A percentile compares a stretch with the other conserved stretches of the same genome.
Conservation (phyloP, 2,113 vertebrate species). For the Camelus dromedarius region DNA sequence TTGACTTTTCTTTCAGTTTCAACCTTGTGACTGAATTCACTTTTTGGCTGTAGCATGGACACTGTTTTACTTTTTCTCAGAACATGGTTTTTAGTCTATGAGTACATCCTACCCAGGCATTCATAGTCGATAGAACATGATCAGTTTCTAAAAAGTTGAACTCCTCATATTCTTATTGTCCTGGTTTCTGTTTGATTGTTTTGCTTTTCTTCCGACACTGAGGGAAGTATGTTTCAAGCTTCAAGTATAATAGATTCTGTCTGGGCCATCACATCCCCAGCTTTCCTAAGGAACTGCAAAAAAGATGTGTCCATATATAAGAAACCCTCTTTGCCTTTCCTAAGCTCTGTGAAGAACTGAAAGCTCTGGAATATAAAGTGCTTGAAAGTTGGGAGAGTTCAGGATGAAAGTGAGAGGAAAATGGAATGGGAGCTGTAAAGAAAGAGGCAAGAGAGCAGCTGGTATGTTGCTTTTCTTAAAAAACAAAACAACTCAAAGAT, state of each 20-base stretch:
- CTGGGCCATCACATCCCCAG: slow-evolving; percentile 74
- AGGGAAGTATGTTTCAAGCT: not conserved
- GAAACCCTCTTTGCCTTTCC: slow-evolving; percentile 82
- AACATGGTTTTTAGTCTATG: not conserved
- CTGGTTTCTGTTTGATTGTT: slow-evolving; percentile 3
- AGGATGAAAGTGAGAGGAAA: slow-evolving; percentile 74
- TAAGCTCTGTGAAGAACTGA: slow-evolving; percentile 79
- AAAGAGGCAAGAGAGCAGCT: not conserved
- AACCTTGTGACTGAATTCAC: not conserved
- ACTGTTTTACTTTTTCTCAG: not conserved
- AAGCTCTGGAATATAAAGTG: slow-evolving; percentile 72
- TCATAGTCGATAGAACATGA: not conserved
- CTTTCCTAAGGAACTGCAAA: slow-evolving; percentile 81
- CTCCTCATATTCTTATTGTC: not conserved
- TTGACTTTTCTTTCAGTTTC: not conserved
- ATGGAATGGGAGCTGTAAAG: not conserved
- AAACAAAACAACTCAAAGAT: slow-evolving; percentile 34
- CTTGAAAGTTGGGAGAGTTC: slow-evolving; percentile 78
- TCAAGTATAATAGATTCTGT: slow-evolving; percentile 69
- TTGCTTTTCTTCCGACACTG: not conserved
- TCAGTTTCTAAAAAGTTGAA: not conserved
- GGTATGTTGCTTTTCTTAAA: slow-evolving; percentile 58
- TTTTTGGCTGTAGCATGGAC: not conserved
- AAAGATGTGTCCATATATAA: slow-evolving; percentile 73
- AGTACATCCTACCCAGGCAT: not conserved